These are phyloP conservation scores for Tetrao urogallus DNA, from an alignment of 2,113 vertebrate species.

Conservation along the genomic window DNA sequence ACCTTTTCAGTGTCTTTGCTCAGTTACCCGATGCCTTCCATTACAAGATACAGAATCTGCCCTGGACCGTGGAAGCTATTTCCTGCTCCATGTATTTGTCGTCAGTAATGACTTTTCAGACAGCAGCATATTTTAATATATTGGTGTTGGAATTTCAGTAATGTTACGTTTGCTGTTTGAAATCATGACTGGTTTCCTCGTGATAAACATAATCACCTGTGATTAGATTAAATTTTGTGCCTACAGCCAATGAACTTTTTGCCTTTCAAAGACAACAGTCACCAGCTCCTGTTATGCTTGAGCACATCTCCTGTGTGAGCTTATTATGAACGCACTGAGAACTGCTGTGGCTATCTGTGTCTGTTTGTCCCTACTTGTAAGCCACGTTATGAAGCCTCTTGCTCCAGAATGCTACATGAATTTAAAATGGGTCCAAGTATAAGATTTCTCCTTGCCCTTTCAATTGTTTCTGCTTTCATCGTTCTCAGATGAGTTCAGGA, in stretches of 20 bases:
- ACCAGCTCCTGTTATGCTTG: neutral
- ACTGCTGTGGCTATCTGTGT: neutral
- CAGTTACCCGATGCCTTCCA: neutral
- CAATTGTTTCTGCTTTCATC: neutral
- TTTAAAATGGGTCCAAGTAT: neutral
- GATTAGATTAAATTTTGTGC: neutral
- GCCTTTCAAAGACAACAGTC: fast-evolving
- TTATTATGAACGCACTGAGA: neutral
- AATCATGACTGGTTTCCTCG: slow-evolving; percentile 1
- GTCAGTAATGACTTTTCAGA: slow-evolving; percentile 4
- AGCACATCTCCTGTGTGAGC: neutral
- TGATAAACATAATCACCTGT: neutral
- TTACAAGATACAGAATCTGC: neutral
- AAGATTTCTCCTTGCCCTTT: neutral
- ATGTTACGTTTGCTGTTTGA: neutral
- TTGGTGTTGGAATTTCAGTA: slow-evolving; percentile 11
- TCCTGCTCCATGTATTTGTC: neutral
- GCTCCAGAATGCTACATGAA: neutral
- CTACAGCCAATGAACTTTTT: neutral
- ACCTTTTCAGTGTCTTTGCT: neutral
- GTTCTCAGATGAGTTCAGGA: neutral
- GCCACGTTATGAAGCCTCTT: neutral
- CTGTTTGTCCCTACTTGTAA: neutral
- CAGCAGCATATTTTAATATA: neutral
- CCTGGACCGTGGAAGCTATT: neutral